Evolutionary conservation across 92 coral and sea anemone species (phyloP).

Genomic region (Micromussa lordhowensis): DNA sequence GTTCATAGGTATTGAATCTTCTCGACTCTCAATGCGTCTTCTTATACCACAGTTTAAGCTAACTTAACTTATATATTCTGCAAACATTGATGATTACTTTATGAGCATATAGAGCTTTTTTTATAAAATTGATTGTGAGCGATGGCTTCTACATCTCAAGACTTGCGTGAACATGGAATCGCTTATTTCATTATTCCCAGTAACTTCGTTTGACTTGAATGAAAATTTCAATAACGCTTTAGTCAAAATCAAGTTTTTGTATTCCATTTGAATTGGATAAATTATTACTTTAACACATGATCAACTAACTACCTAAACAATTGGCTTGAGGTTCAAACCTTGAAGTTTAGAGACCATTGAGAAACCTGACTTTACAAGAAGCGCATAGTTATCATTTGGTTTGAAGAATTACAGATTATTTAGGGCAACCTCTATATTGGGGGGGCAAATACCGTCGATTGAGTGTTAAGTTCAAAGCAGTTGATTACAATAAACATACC

Average conservation of each 20-base stretch:
- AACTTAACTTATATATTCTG: too few relatives aligned
- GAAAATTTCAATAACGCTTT: background rate
- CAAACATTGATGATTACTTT: too few relatives aligned
- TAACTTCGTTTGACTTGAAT: background rate
- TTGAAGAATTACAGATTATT: too few relatives aligned
- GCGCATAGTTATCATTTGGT: background rate
- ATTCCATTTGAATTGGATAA: background rate
- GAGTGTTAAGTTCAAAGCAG: background rate
- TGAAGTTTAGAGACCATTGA: background rate
- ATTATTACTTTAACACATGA: background rate
- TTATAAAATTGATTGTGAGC: too few relatives aligned
- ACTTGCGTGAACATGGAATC: too few relatives aligned
- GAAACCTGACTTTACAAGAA: background rate
- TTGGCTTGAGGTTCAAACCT: background rate
- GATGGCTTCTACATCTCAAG: too few relatives aligned
- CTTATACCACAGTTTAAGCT: too few relatives aligned
- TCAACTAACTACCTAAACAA: background rate
- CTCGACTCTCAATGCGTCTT: too few relatives aligned
- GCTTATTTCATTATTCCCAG: too few relatives aligned
- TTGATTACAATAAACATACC: background rate
- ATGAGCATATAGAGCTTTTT: too few relatives aligned
- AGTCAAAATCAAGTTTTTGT: background rate
- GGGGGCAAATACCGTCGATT: background rate
- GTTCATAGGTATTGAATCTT: too few relatives aligned
- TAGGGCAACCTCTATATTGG: background rate